Conservation (phyloP, 35 echinoderm and acorn worm genomes). For the Ptychodera flava region DNA sequence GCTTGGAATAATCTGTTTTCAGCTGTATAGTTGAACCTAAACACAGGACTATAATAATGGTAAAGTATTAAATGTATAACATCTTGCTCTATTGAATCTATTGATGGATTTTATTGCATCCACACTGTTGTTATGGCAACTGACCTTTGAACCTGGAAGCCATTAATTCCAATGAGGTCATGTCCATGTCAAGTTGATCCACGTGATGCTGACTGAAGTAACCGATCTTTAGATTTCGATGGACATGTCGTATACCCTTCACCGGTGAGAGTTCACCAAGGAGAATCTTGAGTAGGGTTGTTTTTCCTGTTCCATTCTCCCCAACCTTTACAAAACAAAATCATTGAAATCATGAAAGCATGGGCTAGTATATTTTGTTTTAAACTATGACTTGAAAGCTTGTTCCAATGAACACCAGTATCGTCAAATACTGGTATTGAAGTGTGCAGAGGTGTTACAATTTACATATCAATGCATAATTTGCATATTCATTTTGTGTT, state of each 20-base stretch:
- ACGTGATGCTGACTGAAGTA: constrained; percentile 98
- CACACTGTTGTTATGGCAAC: not conserved
- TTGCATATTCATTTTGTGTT: too few species aligned
- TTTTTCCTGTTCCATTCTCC: constrained; percentile 96
- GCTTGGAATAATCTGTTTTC: too few species aligned
- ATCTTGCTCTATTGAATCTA: too few species aligned
- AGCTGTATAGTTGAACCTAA: too few species aligned
- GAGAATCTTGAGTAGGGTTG: constrained; percentile 89
- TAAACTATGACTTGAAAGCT: not conserved
- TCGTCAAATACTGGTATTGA: too few species aligned
- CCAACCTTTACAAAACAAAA: constrained; percentile 55
- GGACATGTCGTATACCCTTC: constrained; percentile 67
- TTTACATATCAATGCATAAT: too few species aligned
- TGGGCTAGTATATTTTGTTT: too few species aligned
- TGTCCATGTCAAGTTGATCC: constrained; percentile 74
- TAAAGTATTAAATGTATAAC: too few species aligned
- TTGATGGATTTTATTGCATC: too few species aligned
- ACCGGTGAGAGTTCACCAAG: constrained; percentile 56
- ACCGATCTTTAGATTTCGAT: constrained; percentile 83
- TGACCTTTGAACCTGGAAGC: constrained; percentile 71
- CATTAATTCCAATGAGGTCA: constrained; percentile 75
- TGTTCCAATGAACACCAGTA: not conserved
- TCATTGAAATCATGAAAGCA: not conserved
- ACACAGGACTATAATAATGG: too few species aligned
- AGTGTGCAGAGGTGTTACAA: too few species aligned